Conservation (phyloP, 1,140 invertebrate species). For the Chelonus insularis region DNA sequence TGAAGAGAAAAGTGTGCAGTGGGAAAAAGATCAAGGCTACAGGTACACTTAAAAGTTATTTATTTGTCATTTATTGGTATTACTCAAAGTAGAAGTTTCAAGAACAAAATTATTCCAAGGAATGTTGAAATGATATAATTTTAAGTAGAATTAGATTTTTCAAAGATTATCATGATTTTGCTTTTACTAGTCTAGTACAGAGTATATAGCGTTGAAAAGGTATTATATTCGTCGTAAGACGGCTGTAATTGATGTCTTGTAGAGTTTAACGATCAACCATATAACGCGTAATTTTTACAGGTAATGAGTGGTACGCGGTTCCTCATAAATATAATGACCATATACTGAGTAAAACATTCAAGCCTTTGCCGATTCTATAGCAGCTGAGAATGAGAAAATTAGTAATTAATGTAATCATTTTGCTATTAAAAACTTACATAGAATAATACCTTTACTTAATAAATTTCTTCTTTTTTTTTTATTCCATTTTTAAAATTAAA, state of each 20-base stretch:
- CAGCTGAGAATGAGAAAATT: slow-evolving; percentile 23
- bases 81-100: not conserved
- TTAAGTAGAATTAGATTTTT: too few relatives aligned
- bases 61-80: not conserved
- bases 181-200: too few relatives aligned
- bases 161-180: too few relatives aligned
- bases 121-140: not conserved
- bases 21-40: not conserved
- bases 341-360: slow-evolving; percentile 28
- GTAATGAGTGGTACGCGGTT: slow-evolving; percentile 52
- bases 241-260: slow-evolving; percentile 24
- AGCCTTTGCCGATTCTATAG: not conserved
- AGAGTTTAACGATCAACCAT: slow-evolving; percentile 40
- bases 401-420: not conserved
- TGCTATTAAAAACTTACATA: not conserved
- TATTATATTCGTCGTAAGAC: slow-evolving; percentile 11
- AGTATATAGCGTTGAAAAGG: not conserved
- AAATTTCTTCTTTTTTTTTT: too few relatives aligned
- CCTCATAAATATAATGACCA: slow-evolving; percentile 54
- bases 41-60: not conserved
- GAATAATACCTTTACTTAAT: too few relatives aligned
- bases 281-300: slow-evolving; percentile 45
- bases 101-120: not conserved
- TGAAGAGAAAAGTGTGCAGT: not conserved
- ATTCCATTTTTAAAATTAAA: too few relatives aligned